Conservation (phyloP, 2,888 invertebrate genomes). For the Polyommatus iphigenia region DNA sequence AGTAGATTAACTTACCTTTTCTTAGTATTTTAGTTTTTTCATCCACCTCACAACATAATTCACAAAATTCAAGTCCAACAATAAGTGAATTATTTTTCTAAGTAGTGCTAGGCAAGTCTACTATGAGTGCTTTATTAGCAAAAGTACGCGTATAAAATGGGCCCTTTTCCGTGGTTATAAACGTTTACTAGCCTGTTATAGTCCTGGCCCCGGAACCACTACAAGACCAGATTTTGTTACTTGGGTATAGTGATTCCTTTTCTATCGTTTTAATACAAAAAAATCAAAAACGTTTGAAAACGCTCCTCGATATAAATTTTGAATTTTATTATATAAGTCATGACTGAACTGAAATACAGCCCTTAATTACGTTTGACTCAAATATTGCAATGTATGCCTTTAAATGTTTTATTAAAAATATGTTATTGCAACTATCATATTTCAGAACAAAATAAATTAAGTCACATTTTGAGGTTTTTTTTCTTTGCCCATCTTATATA, state of each 20-base stretch:
- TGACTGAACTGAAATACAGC: neutral
- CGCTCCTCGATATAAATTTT: neutral
- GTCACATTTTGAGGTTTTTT: slow-evolving; percentile 55
- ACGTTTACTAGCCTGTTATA: too few species aligned
- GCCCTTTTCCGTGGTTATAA: too few species aligned
- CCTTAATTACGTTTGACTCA: slow-evolving; percentile 20
- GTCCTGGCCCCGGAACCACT: too few species aligned
- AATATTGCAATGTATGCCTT: slow-evolving; percentile 35
- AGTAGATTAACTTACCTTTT: too few species aligned
- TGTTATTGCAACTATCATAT: slow-evolving; percentile 56
- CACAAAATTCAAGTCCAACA: too few species aligned
- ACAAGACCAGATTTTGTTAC: too few species aligned
- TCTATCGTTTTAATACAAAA: neutral
- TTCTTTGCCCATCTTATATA: neutral
- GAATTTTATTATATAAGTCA: neutral
- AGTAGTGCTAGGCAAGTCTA: too few species aligned
- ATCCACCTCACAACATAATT: too few species aligned
- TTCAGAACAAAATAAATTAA: slow-evolving; percentile 72
- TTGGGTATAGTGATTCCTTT: neutral
- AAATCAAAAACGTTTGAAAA: neutral
- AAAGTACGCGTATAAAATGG: too few species aligned
- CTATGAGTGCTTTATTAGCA: too few species aligned
- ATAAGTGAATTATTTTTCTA: too few species aligned
- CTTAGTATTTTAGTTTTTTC: too few species aligned
- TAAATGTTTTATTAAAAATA: slow-evolving; percentile 41